Base-by-base conservation (phyloP, 1,140 invertebrate species). In the Lineus longissimus region DNA sequence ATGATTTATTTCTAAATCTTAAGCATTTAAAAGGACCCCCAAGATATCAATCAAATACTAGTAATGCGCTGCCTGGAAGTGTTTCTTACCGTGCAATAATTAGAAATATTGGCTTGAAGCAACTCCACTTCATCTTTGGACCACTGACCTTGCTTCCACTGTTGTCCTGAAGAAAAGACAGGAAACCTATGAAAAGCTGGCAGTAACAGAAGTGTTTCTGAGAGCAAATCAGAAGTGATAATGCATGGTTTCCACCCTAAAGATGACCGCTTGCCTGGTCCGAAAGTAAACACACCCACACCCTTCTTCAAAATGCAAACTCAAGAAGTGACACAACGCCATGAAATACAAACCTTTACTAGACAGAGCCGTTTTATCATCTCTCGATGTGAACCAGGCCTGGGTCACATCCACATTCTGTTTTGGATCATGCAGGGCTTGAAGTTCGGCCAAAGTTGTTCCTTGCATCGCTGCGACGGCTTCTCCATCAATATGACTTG, bases 81-180 rank as follows among this genome's bases (percentile, higher is more conserved):
- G n/a, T 2, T 55, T 13, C 23, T 25, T 67, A 82, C 80, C 67
- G 73, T 72, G 69, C 83, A 85, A 63, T 84, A 85, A 22, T 73
- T 62, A 19, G 67, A 66, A 61, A 85, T 84, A 65, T 85, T 85
- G 9, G 65, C 55, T 61, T 83, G 73, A 15, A 85, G 65, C 7
- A 84, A 55, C 22, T 83, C 81, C 11, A 81, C 73, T 70, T 85
- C 84, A 59, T 84, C 82, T 70, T 82, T 82, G 17, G 80, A 78
- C 84, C 84, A 85, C 70, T 84, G 82, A 22, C 84, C 84, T 69
- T 84, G 82, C 57, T 81, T 82, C 84, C 84, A 84, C 17, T 72
- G 66, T 55, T 80, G 80, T 62, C 81, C 81, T 81, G n/a, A 23
- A 62, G 2, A 61, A 61, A 36, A 19, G 58, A 67, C 47, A 55